Conservation (phyloP, 2,113 vertebrate species). For the Esox niger region DNA sequence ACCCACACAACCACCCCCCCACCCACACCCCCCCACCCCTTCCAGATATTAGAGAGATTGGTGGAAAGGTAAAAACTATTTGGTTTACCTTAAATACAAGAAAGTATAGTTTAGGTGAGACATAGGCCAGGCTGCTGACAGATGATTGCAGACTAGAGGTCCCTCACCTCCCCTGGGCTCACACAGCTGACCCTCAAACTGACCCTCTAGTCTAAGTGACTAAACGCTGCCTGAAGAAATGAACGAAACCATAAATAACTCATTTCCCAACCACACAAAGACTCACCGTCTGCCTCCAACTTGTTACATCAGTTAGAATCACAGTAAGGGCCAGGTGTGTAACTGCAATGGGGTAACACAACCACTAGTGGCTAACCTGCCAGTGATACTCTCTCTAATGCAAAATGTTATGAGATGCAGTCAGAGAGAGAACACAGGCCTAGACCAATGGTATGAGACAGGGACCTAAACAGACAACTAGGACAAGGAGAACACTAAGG, state of each 20-base stretch:
- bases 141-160: conserved; percentile 21
- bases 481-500: too few species aligned
- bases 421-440: conserved; percentile 8
- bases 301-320: not conserved
- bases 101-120: conserved; percentile 28
- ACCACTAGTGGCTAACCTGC: not conserved
- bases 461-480: too few species aligned
- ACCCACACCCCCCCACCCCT: not conserved
- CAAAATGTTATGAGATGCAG: not conserved
- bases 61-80: too few species aligned
- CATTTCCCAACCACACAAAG: not conserved
- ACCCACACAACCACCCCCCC: not conserved
- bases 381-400: too few species aligned
- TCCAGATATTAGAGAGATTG: too few species aligned
- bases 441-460: conserved; percentile 29
- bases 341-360: not conserved
- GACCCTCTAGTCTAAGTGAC: conserved; percentile 11
- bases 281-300: not conserved
- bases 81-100: too few species aligned
- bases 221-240: conserved; percentile 2
- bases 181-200: conserved; percentile 21
- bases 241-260: conserved; percentile 10
- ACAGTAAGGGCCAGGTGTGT: not conserved
- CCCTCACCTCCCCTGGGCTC: not conserved
- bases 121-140: not conserved